Base-by-base conservation (phyloP, 2,113 vertebrate species). In the Pseudopipra pipra region DNA sequence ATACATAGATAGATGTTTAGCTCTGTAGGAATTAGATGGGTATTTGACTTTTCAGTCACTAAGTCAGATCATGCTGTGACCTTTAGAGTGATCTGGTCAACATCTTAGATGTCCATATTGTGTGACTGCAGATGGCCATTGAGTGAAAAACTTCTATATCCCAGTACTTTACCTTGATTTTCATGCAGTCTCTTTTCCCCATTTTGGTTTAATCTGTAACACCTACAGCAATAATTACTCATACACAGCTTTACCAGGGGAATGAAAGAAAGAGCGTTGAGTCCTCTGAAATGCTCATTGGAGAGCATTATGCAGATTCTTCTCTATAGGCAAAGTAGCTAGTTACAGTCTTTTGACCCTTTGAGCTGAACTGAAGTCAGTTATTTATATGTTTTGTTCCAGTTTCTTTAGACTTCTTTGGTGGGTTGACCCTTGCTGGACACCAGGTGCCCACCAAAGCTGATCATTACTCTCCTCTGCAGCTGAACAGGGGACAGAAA, bases 141-240 rank as follows among this genome's bases (percentile, higher is more conserved):
- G 59, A 93, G 46, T 44, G 43, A 85, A 77, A 91, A 68, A 28
- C 8, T 93, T 43, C 9, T 80, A 18, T 87, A 91, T 68, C n/a
- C 23, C 14, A 58, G 54, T 76, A 31, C 28, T 75, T 81, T 76
- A 61, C 20, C n/a, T 56, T 72, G 33, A 72, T 86, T 90, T 73
- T 89, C 66, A 47, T 52, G 44, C 24, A 2, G 1, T 54, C 24
- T 61, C 55, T 94, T 95, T 91, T 71, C 49, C 41, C n/a, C 18
- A 27, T 78, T 90, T 89, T 33, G 27, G 49, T 70, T 86, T 75
- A 87, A 89, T 70, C 44, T 66, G 22, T 56, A 76, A 68, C 31
- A 91, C 41, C 63, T 87, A 83, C 21, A 71, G 46, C 35, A 63
- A 71, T 87, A 89, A 89, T 94, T 95, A 82, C 67, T 52, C 59